Evolutionary conservation across 2,888 invertebrate genomes (phyloP).

Genomic region (Rhagonycha fulva): DNA sequence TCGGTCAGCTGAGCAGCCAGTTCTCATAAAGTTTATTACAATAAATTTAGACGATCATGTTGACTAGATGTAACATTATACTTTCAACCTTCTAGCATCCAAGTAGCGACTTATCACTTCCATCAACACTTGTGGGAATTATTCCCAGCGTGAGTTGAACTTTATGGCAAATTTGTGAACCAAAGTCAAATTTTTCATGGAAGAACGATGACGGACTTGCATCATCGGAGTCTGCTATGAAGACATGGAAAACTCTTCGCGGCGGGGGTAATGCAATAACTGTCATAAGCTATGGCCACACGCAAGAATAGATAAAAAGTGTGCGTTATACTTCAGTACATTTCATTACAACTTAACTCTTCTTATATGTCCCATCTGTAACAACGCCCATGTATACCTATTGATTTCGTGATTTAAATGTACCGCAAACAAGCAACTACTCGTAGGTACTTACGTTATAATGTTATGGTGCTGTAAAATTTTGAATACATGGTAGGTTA

Average conservation of each 20-base stretch:
- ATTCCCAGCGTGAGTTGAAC: constrained; percentile 15
- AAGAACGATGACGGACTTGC: background rate
- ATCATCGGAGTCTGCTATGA: constrained; percentile 15
- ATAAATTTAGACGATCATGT: constrained; percentile 32
- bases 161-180: constrained; percentile 19
- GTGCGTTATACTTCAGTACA: constrained; percentile 23
- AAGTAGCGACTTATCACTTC: constrained; percentile 35
- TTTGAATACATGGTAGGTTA: too few species aligned
- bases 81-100: constrained; percentile 26
- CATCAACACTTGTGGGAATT: constrained; percentile 33
- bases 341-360: constrained; percentile 22
- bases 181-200: constrained; percentile 3
- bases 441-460: too few species aligned
- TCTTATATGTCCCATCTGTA: constrained; percentile 2
- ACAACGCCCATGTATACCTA: background rate
- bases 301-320: constrained; percentile 37
- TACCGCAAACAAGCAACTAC: background rate
- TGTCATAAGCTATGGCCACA: constrained; percentile 38
- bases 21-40: constrained; percentile 20
- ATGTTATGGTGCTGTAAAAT: background rate
- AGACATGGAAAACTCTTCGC: constrained; percentile 19
- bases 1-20: constrained; percentile 3
- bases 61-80: constrained; percentile 35
- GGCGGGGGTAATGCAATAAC: constrained; percentile 36
- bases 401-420: background rate